Evolutionary conservation across 30 jellyfish, hydroid and myxozoan genomes (phyloP).

Genomic region (Chrysaora quinquecirrha): DNA sequence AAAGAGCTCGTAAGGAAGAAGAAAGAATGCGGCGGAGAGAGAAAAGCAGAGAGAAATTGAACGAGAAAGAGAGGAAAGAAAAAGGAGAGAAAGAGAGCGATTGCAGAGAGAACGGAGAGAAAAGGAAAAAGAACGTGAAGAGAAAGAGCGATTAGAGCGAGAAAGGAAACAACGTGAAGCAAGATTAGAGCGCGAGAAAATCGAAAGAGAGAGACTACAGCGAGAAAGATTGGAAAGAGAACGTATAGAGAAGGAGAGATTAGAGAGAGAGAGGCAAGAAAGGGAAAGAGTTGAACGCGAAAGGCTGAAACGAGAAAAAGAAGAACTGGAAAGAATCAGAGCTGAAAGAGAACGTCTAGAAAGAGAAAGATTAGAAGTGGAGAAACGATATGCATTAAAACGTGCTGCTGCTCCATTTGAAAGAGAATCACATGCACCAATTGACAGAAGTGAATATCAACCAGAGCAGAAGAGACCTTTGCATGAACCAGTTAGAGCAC

Average conservation of each 20-base stretch:
- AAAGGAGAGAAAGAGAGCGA: slow-evolving; percentile 67
- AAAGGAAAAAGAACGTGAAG: slow-evolving; percentile 86
- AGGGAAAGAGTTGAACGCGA: slow-evolving; percentile 90
- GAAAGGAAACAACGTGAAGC: slow-evolving; percentile 88
- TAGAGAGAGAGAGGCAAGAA: slow-evolving; percentile 90
- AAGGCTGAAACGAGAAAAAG: slow-evolving; percentile 74
- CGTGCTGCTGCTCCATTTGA: slow-evolving; percentile 61
- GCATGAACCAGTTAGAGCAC: slow-evolving; percentile 42
- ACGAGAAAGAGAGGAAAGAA: slow-evolving; percentile 71
- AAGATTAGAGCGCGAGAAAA: slow-evolving; percentile 79
- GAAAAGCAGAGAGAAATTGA: slow-evolving; percentile 89
- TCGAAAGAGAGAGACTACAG: slow-evolving; percentile 78
- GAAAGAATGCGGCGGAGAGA: slow-evolving; percentile 86
- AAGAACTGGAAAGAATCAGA: slow-evolving; percentile 78
- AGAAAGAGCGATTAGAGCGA: slow-evolving; percentile 79
- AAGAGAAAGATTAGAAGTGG: slow-evolving; percentile 88
- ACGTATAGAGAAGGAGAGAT: slow-evolving; percentile 81
- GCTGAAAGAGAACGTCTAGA: slow-evolving; percentile 91
- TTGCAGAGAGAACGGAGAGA: slow-evolving; percentile 85
- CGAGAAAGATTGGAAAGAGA: slow-evolving; percentile 90
- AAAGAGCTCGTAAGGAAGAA: slow-evolving; percentile 86
- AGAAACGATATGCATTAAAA: slow-evolving; percentile 56
- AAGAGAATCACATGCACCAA: slow-evolving; percentile 27
- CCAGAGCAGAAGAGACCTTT: slow-evolving; percentile 66
- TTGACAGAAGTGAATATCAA: slow-evolving; percentile 28